These are phyloP conservation scores for Vulpes lagopus DNA, from an alignment of 2,113 vertebrate genomes.

Conservation along the genomic window DNA sequence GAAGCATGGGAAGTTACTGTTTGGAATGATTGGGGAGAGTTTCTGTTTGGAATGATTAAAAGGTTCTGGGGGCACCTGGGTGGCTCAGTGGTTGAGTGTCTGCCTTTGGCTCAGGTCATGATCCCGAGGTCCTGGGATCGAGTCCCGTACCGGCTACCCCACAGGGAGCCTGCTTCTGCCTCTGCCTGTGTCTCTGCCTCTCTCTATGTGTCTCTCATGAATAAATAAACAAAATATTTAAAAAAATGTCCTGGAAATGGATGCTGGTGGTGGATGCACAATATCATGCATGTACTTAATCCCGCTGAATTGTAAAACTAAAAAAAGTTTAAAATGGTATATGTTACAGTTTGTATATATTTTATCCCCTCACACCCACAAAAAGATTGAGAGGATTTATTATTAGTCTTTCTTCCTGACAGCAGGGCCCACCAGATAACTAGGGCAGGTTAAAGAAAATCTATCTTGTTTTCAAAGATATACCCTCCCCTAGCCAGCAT, in stretches of 20 bases:
- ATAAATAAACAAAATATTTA: no score
- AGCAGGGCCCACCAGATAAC: neutral
- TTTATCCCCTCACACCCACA: neutral
- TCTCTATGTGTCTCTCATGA: no score
- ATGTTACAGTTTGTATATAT: neutral
- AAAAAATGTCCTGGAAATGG: neutral
- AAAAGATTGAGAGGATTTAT: neutral
- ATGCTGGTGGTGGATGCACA: no score
- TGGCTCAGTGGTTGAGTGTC: no score
- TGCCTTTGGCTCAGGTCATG: no score
- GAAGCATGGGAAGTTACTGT: neutral
- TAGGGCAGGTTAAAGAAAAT: neutral
- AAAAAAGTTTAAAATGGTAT: neutral
- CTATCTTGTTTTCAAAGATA: neutral
- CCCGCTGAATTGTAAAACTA: neutral
- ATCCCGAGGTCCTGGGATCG: no score
- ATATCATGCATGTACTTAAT: neutral
- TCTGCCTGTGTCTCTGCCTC: no score
- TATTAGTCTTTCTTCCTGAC: neutral
- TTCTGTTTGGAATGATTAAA: neutral
- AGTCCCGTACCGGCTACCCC: no score
- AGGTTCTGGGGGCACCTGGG: neutral
- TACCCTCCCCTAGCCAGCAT: rapidly evolving
- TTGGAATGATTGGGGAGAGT: neutral
- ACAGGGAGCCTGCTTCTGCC: no score